Evolutionary conservation across 2,113 vertebrate genomes (phyloP).

Genomic region (Oreochromis tanganicae): DNA sequence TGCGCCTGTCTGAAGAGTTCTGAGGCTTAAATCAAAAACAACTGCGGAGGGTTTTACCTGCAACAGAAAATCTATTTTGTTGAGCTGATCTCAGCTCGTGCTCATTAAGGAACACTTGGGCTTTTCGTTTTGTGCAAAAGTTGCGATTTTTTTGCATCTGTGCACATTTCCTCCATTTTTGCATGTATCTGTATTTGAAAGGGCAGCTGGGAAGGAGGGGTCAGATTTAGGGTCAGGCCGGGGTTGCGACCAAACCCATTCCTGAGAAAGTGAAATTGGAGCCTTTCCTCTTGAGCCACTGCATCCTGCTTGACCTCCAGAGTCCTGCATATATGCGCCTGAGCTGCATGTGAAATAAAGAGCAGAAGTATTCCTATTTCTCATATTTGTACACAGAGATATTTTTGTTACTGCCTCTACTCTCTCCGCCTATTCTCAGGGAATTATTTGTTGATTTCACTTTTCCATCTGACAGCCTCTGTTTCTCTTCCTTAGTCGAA

Average conservation of each 20-base stretch:
- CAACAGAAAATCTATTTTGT: constrained; percentile 15
- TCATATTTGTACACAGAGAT: not conserved
- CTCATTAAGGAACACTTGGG: not conserved
- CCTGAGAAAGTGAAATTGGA: constrained; percentile 53
- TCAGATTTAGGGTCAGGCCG: constrained; percentile 6
- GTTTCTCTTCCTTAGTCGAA: not conserved
- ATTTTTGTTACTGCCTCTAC: not conserved
- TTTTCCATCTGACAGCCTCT: not conserved
- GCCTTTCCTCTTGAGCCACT: not conserved
- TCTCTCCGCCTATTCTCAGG: not conserved
- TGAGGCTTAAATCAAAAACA: constrained; percentile 12
- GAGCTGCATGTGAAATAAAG: constrained; percentile 4
- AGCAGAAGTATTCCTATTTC: not conserved
- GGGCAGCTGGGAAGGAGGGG: not conserved
- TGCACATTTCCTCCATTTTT: not conserved
- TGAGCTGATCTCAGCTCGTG: not conserved
- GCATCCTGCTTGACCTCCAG: not conserved
- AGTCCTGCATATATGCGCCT: not conserved
- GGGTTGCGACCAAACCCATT: constrained; percentile 15
- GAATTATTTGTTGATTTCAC: constrained; percentile 5
- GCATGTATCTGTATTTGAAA: not conserved
- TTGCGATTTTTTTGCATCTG: not conserved
- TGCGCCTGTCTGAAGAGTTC: not conserved
- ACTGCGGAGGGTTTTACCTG: not conserved
- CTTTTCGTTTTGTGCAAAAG: not conserved